Base-by-base conservation (phyloP, 2,888 invertebrate genomes). In the Ochlodes sylvanus region DNA sequence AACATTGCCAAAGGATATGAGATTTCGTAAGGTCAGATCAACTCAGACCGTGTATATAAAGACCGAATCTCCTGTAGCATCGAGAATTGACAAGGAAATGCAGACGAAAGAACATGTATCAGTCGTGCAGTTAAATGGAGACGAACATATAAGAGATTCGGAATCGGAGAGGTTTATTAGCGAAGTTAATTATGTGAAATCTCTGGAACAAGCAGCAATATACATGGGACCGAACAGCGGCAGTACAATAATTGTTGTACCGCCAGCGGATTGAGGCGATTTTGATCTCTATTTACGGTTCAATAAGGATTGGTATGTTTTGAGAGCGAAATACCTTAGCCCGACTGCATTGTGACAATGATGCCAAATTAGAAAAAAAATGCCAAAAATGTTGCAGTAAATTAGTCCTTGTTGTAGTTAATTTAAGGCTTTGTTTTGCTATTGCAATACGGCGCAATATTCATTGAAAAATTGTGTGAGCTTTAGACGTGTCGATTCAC, bases 1-100 rank as follows among this genome's bases (percentile, higher is more conserved):
- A 0, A 93, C 92, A 0, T 63, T 93, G 44, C 93, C 93, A 0
- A 93, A 92, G 79, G 92, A 93, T 50, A 92, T 93, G 93, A 81
- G 92, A 60, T 92, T 93, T 71, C 80, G 90, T 1, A 92, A 90
- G 79, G 92, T 89, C 0, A 72, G 82, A 42, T 92, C 92, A 0
- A 90, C 92, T 0, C 92, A 92, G 79, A 91, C 91, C 0, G 92
- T 93, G 1, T 92, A 92, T 66, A 89, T 92, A 0, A 83, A 77
- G 68, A 85, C 82, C n/a, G 90, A 90, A 69, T 88, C 91, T 56
- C 89, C 90, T 0, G 63, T 80, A 1, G 17, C 58, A 1, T 34
- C 71, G 17, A 73, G 71, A 54, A 79, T 69, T 19, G 80, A 86
- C n/a, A 80, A 78, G 52, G 84, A 80, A 60, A 74, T 85, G 0